Evolutionary conservation across 2,113 vertebrate species (phyloP).

Genomic region (Myodes glareolus): DNA sequence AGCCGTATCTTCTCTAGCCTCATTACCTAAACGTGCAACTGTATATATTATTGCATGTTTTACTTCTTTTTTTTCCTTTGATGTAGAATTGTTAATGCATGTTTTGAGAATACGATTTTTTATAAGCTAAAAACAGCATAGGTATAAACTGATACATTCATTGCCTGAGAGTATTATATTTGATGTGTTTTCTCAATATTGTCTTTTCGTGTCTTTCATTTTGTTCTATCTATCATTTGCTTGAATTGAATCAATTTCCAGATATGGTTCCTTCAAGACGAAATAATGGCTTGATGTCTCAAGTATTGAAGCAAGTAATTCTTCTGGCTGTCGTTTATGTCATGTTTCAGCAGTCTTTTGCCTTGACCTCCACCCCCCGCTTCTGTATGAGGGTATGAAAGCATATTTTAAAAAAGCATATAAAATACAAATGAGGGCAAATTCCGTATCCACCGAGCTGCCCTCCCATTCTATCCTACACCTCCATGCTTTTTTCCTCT

Average conservation of each 20-base stretch:
- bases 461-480: too few species aligned
- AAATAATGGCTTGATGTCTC: too few species aligned
- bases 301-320: too few species aligned
- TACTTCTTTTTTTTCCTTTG: not conserved
- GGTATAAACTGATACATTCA: not conserved
- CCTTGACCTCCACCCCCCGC: too few species aligned
- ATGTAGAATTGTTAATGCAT: not conserved
- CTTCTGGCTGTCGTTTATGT: too few species aligned
- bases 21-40: not conserved
- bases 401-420: too few species aligned
- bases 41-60: not conserved
- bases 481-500: too few species aligned
- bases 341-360: too few species aligned
- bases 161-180: not conserved
- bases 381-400: too few species aligned
- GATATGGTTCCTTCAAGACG: not conserved
- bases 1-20: not conserved
- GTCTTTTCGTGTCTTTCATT: not conserved
- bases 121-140: not conserved
- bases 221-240: not conserved
- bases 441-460: too few species aligned
- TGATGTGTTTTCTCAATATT: not conserved
- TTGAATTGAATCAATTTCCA: not conserved
- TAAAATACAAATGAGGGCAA: too few species aligned
- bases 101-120: not conserved